Percentiles rank a stretch among this genome's conserved stretches.
Conservation (phyloP, 1,140 invertebrate genomes). For the Magallana angulata region DNA sequence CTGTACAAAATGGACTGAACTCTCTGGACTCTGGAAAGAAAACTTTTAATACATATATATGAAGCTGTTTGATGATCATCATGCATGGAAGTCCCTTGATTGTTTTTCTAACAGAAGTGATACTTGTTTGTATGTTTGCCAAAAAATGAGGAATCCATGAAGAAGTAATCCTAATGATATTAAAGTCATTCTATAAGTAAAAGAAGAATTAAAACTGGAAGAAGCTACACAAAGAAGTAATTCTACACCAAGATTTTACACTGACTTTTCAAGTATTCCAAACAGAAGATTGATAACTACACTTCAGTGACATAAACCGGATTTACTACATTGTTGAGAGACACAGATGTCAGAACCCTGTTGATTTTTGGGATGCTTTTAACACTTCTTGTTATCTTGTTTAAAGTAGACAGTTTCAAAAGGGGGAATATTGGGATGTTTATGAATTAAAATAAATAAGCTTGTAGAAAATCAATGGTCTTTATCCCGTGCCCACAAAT, state of each 20-base stretch:
- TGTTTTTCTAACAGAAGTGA: background rate
- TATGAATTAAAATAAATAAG: background rate
- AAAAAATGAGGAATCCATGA: background rate
- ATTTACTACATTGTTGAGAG: too few relatives aligned
- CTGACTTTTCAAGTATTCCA: too few relatives aligned
- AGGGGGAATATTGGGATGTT: background rate
- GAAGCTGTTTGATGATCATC: background rate
- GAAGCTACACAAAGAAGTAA: background rate
- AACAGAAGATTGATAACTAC: too few relatives aligned
- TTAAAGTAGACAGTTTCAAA: background rate
- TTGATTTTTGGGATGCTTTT: too few relatives aligned
- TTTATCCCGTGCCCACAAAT: constrained; percentile 26
- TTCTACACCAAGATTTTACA: too few relatives aligned
- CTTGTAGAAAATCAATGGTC: background rate
- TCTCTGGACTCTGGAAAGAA: too few relatives aligned
- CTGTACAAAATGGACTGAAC: too few relatives aligned
- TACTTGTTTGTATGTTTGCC: background rate
- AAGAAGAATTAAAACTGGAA: background rate
- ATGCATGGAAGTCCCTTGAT: background rate
- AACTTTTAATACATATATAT: too few relatives aligned
- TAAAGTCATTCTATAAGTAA: background rate
- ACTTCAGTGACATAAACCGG: too few relatives aligned
- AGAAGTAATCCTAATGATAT: background rate
- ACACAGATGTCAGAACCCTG: too few relatives aligned
- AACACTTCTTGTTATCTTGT: too few relatives aligned